A percentile compares a stretch with the other conserved stretches of the same genome.
Evolutionary conservation across 2,797 vertebrate species (phyloP).

Genomic region (Chromobotia macracanthus): DNA sequence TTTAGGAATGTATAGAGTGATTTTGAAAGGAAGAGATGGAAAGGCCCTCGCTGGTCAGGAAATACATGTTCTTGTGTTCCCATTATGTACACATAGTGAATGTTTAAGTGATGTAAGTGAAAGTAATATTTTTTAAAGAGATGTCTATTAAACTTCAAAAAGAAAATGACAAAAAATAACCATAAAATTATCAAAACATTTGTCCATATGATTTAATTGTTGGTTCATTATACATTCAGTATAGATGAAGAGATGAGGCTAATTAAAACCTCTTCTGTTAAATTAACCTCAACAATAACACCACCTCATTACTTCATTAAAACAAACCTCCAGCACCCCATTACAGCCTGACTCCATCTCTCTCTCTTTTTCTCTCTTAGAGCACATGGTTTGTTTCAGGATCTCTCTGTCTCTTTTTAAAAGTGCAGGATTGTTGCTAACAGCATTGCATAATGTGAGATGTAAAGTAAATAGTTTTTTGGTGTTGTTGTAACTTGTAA

Average conservation of each 20-base stretch:
- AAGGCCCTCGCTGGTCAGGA: background rate
- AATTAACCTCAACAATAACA: background rate
- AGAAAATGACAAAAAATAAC: no score
- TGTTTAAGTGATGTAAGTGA: no score
- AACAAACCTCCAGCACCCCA: conserved; percentile 25
- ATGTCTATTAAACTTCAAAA: no score
- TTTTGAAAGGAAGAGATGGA: background rate
- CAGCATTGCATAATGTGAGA: background rate
- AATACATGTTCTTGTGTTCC: background rate
- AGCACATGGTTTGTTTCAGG: conserved; percentile 6
- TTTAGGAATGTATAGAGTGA: background rate
- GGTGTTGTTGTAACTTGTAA: background rate
- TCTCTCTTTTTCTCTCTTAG: background rate
- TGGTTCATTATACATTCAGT: background rate
- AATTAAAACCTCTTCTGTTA: conserved; percentile 3
- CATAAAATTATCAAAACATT: no score
- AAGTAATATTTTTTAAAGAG: no score
- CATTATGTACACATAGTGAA: background rate
- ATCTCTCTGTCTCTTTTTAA: background rate
- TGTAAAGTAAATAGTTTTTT: background rate
- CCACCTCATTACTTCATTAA: conserved; percentile 31
- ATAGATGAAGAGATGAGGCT: conserved; percentile 8
- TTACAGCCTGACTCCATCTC: conserved; percentile 8
- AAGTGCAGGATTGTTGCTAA: background rate
- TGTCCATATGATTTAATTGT: background rate